These are phyloP conservation scores for Campoletis raptor DNA, from an alignment of 2,888 invertebrate species.

Conservation along the genomic window DNA sequence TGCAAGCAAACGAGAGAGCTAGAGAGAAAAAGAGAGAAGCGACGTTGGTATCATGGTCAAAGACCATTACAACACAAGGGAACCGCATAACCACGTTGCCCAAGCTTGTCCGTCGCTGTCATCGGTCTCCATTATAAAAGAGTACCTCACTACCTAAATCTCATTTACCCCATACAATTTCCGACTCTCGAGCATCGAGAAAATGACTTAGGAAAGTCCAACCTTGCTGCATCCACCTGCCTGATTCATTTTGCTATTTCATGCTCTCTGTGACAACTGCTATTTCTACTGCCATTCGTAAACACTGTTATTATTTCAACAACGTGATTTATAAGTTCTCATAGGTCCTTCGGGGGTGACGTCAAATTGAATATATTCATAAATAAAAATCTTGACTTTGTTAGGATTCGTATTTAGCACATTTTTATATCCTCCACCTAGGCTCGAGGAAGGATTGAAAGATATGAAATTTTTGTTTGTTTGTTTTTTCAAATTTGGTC, in stretches of 20 bases:
- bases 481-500: constrained; percentile 5
- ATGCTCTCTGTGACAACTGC: not conserved
- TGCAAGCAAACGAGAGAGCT: constrained; percentile 27
- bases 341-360: too few relatives aligned
- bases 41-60: constrained; percentile 24
- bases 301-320: not conserved
- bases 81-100: constrained; percentile 60
- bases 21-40: constrained; percentile 22
- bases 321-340: not conserved
- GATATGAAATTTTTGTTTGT: not conserved
- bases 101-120: constrained; percentile 75
- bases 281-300: not conserved
- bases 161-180: constrained; percentile 76
- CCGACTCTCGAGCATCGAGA: constrained; percentile 62
- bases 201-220: constrained; percentile 65
- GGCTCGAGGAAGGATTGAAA: not conserved
- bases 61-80: constrained; percentile 37
- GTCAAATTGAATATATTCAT: not conserved
- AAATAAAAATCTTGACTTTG: not conserved
- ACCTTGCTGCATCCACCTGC: constrained; percentile 36
- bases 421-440: not conserved
- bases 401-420: not conserved
- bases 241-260: constrained; percentile 43
- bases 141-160: constrained; percentile 77
- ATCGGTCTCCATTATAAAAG: constrained; percentile 83